Evolutionary conservation across 1,140 invertebrate species (phyloP), one percentile per base, ranked within the genome.

Genomic region (Drosophila busckii): DNA sequence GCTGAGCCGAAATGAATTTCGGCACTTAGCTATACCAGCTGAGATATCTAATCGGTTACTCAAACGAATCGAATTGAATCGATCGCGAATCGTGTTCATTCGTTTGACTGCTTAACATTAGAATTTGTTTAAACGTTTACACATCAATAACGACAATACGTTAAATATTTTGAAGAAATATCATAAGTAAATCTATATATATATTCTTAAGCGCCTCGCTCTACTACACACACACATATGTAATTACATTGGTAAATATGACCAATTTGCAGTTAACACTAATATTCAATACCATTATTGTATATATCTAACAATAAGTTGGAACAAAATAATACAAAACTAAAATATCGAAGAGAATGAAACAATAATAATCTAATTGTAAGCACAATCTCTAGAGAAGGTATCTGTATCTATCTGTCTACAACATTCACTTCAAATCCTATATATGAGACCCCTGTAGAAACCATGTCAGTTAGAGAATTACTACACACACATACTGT

Each of bases 81-180:
- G 22, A 20, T 9, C n/a, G 12, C 17, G 40, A 17, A 16, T 37
- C 54, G 26, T 37, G 13, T 37, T 46, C 44, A 61, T n/a, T 23
- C 12, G 17, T 20, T 34, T 20, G 55, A 37, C 10, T 34, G 34
- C 59, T 60, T 69, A 73, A 49, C 48, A 45, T 60, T 78, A 49
- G n/a, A n/a, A n/a, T n/a, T n/a, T n/a, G 48, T 45, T 38, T 56
- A 53, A 76, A 54, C 44, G 61, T 62, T 45, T 71, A 80, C 71
- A 78, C 71, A 78, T 80, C 71, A 80, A 78, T 76, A 78, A 78
- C 71, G 71, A 63, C 52, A 68, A 78, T 48, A 56, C 44, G 25
- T 16, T 78, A 67, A 70, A 58, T 76, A 71, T 76, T n/a, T 48
- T 53, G 73, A 78, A 44, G 67, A 80, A 68, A 55, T 64, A 71